Base-by-base conservation (phyloP, 2,797 vertebrate species). In the Oceanodroma leucorhoa region DNA sequence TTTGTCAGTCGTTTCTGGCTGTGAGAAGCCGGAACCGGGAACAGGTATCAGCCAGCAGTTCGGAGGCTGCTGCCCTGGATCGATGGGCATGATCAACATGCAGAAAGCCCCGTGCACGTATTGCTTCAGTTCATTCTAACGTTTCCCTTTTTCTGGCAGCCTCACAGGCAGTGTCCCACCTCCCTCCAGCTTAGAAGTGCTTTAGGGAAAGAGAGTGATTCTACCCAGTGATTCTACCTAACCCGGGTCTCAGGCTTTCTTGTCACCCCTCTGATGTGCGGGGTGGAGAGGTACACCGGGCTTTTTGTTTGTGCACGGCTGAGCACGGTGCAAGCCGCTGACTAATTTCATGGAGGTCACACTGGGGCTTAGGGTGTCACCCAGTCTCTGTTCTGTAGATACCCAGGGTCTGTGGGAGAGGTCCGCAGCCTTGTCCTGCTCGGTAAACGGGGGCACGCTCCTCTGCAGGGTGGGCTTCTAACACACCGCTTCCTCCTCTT, bases 261-360 rank as follows among this genome's bases (percentile, higher is more conserved):
- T 32, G 55, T 27, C 18, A 2, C 38, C 38, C 24, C 26, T 45
- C 21, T 5, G 4, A 6, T 12, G 80, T 13, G 38, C 66, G 51
- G 6, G 32, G 23, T 46, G 53, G 51, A 34, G 32, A 13, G 46
- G 36, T 13, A 10, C 11, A 2, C 29, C 5, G 2, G 48, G 29
- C 8, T 21, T 36, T 21, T 26, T 14, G 30, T 36, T 30, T 23
- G 40, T 41, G 55, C 20, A 0, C 36, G 61, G 40, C 51, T 46
- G 45, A 60, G 80, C 65, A 21, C 0, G 0, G 11, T 7, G 9
- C 26, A 8, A n/a, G 34, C 16, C 0, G 0, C 27, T 38, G 34
- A 14, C 20, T 30, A 3, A 22, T 27, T 9, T 41, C 30, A 9
- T 1, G 5, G 34, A 36, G 51, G 17, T 58, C 50, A 11, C 20